phyloP scores from a whole-genome alignment of 2,113 vertebrate genomes.

The Caranx melampygus region DNA sequence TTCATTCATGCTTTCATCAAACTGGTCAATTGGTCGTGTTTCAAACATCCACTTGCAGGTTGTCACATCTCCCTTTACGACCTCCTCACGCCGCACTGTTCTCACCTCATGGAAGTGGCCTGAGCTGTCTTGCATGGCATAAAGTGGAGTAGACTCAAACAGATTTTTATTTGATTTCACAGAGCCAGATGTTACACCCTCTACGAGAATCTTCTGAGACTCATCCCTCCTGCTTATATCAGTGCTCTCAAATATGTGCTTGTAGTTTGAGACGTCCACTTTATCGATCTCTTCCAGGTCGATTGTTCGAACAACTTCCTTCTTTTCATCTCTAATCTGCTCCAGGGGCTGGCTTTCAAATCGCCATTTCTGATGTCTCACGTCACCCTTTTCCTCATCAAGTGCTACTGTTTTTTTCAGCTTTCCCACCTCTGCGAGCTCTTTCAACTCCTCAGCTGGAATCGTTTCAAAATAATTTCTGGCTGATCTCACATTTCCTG shows the following conservation, averaged over 20 bases:
- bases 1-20: constrained; percentile 88
- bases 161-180: constrained; percentile 89
- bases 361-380: constrained; percentile 90
- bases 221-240: constrained; percentile 83
- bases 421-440: constrained; percentile 87
- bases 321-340: constrained; percentile 89
- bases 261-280: constrained; percentile 89
- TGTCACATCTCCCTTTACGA: constrained; percentile 91
- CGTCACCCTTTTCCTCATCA: constrained; percentile 90
- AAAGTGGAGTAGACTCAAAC: constrained; percentile 89
- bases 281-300: constrained; percentile 89
- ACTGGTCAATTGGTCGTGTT: constrained; percentile 92
- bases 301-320: constrained; percentile 85
- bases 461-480: constrained; percentile 91
- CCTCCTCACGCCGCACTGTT: constrained; percentile 91
- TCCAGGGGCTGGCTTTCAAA: constrained; percentile 93
- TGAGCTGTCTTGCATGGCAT: constrained; percentile 91
- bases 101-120: constrained; percentile 92
- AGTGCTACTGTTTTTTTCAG: constrained; percentile 83
- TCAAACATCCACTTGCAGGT: constrained; percentile 96
- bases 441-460: constrained; percentile 86
- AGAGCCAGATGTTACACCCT: constrained; percentile 87
- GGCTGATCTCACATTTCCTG: constrained; percentile 88
- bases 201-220: constrained; percentile 87
- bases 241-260: constrained; percentile 88